Conservation (phyloP, 35 echinoderm and acorn worm species). For the Heliocidaris tuberculata region DNA sequence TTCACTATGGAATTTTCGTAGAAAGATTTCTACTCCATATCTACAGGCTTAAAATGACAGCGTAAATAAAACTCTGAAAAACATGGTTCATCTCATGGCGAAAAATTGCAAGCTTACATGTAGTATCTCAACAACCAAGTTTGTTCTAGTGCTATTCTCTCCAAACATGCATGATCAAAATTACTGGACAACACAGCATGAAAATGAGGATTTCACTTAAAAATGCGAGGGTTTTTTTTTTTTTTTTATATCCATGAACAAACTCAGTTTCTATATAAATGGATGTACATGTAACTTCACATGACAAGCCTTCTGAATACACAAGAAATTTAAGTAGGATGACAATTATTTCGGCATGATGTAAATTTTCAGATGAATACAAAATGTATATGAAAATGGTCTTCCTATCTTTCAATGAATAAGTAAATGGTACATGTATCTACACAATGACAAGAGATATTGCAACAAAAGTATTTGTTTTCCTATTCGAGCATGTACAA, state of each 20-base stretch:
- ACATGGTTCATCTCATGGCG: neutral
- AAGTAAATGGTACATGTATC: no score
- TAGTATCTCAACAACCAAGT: neutral
- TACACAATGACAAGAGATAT: no score
- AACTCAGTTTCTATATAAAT: neutral
- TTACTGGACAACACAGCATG: neutral
- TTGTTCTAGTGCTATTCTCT: neutral
- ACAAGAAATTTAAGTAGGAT: neutral
- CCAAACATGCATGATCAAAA: neutral
- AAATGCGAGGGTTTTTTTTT: neutral
- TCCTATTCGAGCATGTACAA: no score
- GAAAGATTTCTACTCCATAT: neutral
- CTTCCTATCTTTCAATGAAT: no score
- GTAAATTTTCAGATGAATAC: no score
- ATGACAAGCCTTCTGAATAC: neutral
- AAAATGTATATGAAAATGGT: no score
- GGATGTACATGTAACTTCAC: neutral
- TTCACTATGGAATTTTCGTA: no score
- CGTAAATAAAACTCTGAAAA: neutral
- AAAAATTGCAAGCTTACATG: neutral
- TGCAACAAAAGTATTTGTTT: no score
- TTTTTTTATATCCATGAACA: neutral
- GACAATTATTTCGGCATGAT: neutral
- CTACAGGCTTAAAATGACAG: neutral
- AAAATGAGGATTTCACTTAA: neutral